Evolutionary conservation across 2,797 vertebrate species (phyloP).

Genomic region (Etheostoma nigrum): DNA sequence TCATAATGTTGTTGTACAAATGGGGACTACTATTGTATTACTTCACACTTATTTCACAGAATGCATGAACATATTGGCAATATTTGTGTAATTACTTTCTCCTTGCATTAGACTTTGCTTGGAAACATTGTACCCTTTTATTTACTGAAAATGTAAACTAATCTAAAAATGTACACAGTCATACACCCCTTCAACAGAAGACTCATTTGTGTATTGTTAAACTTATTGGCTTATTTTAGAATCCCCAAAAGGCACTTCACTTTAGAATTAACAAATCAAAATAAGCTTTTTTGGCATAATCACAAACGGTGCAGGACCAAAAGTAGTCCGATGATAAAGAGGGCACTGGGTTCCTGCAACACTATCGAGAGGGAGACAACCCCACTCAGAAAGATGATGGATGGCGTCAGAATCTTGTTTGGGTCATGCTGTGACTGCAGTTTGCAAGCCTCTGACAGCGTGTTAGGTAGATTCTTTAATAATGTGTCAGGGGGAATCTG

Average conservation of each 20-base stretch:
- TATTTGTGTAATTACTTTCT: slow-evolving; percentile 27
- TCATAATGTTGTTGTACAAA: slow-evolving; percentile 19
- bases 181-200: slow-evolving; percentile 22
- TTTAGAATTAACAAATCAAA: slow-evolving; percentile 18
- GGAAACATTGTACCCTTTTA: slow-evolving; percentile 33
- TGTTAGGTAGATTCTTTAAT: slow-evolving; percentile 46
- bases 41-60: slow-evolving; percentile 7
- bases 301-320: slow-evolving; percentile 71
- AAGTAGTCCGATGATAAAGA: slow-evolving; percentile 78
- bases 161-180: slow-evolving; percentile 35
- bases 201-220: slow-evolving; percentile 9
- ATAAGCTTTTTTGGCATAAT: slow-evolving; percentile 34
- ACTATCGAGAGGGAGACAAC: slow-evolving; percentile 73
- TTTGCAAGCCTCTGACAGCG: slow-evolving; percentile 30
- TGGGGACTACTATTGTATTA: slow-evolving; percentile 6
- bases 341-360: slow-evolving; percentile 71
- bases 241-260: slow-evolving; percentile 80
- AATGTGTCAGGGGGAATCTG: slow-evolving; percentile 43
- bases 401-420: slow-evolving; percentile 63
- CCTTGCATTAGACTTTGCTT: slow-evolving; percentile 21
- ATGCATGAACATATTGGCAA: slow-evolving; percentile 6
- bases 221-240: slow-evolving; percentile 59
- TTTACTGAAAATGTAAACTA: slow-evolving; percentile 28
- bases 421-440: slow-evolving; percentile 43
- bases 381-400: slow-evolving; percentile 71